Percentiles rank a stretch among this genome's conserved stretches.
phyloP scores from a whole-genome alignment of 2,797 vertebrate genomes.

The Macropus fuliginosus region DNA sequence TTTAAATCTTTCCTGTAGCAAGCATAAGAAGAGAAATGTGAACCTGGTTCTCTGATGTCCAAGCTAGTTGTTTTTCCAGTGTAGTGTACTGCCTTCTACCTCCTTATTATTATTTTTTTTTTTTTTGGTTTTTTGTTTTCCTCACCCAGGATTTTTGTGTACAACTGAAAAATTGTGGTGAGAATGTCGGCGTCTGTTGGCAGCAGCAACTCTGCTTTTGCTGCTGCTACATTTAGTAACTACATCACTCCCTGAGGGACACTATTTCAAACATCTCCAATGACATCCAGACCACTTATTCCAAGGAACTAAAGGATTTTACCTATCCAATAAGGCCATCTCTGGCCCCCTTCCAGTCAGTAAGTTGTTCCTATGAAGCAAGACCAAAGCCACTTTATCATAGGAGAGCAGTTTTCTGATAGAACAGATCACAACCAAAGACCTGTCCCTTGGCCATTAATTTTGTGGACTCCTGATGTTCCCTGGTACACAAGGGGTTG shows the following conservation, averaged over 20 bases:
- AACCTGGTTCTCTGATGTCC: not conserved
- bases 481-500: not conserved
- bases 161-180: not conserved
- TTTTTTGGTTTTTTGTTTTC: not conserved
- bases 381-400: not conserved
- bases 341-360: not conserved
- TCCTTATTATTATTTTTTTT: not conserved
- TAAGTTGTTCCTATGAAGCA: not conserved
- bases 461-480: not conserved
- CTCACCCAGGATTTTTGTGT: not conserved
- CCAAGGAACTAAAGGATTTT: not conserved
- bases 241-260: not conserved
- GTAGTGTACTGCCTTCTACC: not conserved
- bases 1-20: not conserved
- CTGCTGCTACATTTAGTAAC: not conserved
- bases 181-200: not conserved
- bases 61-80: not conserved
- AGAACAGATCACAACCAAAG: constrained; percentile 3
- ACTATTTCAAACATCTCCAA: not conserved
- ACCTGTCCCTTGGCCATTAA: not conserved
- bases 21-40: not conserved
- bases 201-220: not conserved
- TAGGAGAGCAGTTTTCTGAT: not conserved
- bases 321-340: not conserved
- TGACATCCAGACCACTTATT: not conserved